phyloP scores from a whole-genome alignment of 23 tunicate genomes.

The Trididemnum clinides region DNA sequence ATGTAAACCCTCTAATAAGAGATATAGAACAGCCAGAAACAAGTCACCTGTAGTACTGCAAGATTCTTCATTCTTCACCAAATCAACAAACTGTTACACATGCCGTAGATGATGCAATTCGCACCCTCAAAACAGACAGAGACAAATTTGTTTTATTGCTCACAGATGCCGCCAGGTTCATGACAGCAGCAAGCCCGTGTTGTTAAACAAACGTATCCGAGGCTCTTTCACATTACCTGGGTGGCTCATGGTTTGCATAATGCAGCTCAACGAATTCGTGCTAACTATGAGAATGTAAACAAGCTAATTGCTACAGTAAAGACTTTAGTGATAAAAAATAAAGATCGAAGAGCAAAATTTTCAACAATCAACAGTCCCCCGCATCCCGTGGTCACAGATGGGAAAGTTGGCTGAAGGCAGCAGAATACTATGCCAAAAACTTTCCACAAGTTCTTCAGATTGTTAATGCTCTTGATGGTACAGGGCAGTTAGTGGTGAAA shows the following conservation, averaged over 20 bases:
- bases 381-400: conserved; percentile 51
- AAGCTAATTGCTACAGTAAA: conserved; percentile 37
- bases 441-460: conserved; percentile 33
- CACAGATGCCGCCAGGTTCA: conserved; percentile 40
- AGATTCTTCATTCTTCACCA: conserved; percentile 29
- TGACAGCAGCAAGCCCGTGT: conserved; percentile 50
- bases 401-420: conserved; percentile 50
- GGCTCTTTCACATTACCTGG: conserved; percentile 34
- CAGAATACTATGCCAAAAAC: conserved; percentile 42
- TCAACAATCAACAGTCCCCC: conserved; percentile 47
- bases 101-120: conserved; percentile 44
- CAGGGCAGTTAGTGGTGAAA: no score
- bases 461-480: conserved; percentile 44
- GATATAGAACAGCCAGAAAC: conserved; percentile 42
- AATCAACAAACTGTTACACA: conserved; percentile 36
- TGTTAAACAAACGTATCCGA: conserved; percentile 36
- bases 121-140: conserved; percentile 42
- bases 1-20: conserved; percentile 25
- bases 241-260: conserved; percentile 39
- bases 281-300: conserved; percentile 28
- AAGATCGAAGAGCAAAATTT: conserved; percentile 45
- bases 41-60: conserved; percentile 32
- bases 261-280: conserved; percentile 38
- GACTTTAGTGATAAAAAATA: conserved; percentile 28
- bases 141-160: conserved; percentile 35